These are phyloP conservation scores for Anneissia japonica DNA, from an alignment of 35 echinoderm and acorn worm species.

Conservation along the genomic window DNA sequence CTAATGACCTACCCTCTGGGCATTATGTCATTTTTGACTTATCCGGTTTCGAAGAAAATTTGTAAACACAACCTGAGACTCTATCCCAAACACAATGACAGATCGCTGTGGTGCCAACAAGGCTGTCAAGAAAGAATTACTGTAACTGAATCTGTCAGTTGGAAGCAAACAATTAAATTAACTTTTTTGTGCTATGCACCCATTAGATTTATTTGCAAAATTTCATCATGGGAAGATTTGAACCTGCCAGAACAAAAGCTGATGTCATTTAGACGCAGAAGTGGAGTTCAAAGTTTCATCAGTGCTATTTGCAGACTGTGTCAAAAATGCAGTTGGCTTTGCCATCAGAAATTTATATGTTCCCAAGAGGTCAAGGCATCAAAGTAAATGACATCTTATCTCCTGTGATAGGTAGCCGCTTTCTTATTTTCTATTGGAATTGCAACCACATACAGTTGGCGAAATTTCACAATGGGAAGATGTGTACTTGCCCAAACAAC, in stretches of 20 bases:
- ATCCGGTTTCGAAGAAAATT: too few relatives aligned
- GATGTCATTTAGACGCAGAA: neutral
- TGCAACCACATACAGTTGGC: neutral
- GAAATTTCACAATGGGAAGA: too few relatives aligned
- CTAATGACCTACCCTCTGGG: too few relatives aligned
- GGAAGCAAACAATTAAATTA: neutral
- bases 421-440: slow-evolving; percentile 8
- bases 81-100: slow-evolving; percentile 15
- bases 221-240: neutral
- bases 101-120: slow-evolving; percentile 2
- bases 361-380: neutral
- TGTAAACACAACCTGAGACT: too few relatives aligned
- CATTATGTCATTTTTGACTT: too few relatives aligned
- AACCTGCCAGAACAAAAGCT: neutral
- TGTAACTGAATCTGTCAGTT: neutral
- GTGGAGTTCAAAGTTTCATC: neutral
- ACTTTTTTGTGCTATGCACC: neutral
- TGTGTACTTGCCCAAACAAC: too few relatives aligned
- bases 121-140: neutral
- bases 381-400: neutral
- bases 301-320: neutral
- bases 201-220: too few relatives aligned
- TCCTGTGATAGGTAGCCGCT: neutral
- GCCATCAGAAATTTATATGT: neutral
- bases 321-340: neutral